phyloP scores from a whole-genome alignment of 1,140 invertebrate genomes.

The Bombyx mori region DNA sequence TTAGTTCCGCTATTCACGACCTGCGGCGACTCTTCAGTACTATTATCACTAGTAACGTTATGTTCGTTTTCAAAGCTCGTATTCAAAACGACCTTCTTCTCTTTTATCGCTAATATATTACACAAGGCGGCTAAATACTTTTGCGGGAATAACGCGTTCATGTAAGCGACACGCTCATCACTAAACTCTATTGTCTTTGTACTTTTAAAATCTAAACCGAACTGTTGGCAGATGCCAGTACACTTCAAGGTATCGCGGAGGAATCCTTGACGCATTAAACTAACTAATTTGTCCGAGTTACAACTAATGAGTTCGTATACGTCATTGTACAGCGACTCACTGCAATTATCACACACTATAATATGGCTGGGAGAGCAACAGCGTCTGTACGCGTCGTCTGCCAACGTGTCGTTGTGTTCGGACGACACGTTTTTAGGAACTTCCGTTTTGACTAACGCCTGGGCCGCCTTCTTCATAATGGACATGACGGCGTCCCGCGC shows the following conservation, averaged over 20 bases:
- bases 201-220: slow-evolving; percentile 75
- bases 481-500: slow-evolving; percentile 88
- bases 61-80: slow-evolving; percentile 69
- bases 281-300: slow-evolving; percentile 69
- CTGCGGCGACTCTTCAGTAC: slow-evolving; percentile 54
- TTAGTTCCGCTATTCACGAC: slow-evolving; percentile 44
- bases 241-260: slow-evolving; percentile 72
- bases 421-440: slow-evolving; percentile 70
- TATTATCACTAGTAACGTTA: slow-evolving; percentile 66
- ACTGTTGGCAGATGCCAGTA: slow-evolving; percentile 70
- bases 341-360: slow-evolving; percentile 80
- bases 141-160: slow-evolving; percentile 74
- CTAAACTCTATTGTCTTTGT: slow-evolving; percentile 61
- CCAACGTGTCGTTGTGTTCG: slow-evolving; percentile 55
- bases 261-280: slow-evolving; percentile 70
- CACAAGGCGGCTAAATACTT: slow-evolving; percentile 84
- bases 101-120: slow-evolving; percentile 77
- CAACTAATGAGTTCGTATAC: slow-evolving; percentile 80
- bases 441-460: slow-evolving; percentile 81
- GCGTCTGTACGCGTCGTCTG: slow-evolving; percentile 66
- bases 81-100: slow-evolving; percentile 79
- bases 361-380: slow-evolving; percentile 78
- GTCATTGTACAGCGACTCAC: slow-evolving; percentile 74
- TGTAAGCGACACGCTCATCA: slow-evolving; percentile 66
- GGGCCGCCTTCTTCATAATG: slow-evolving; percentile 90